Base-by-base conservation (phyloP, 1,140 invertebrate species). In the Ooceraea biroi region DNA sequence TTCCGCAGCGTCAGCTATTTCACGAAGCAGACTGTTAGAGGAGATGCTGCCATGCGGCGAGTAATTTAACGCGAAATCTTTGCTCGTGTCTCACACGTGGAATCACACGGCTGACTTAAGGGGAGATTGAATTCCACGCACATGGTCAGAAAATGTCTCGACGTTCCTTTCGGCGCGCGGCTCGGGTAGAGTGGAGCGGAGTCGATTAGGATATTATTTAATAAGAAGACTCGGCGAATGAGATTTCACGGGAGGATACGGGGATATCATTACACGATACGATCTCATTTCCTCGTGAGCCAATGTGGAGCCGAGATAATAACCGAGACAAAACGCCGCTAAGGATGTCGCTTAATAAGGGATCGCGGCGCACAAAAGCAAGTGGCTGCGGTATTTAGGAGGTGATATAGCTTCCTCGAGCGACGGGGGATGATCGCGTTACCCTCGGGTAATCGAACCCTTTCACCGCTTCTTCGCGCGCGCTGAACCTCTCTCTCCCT, bases 391-490 rank as follows among this genome's bases (percentile, higher is more conserved):
- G n/a, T 22, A 57, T 87, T 82, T 76, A 36, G 52, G 14, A 82
- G 69, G 48, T n/a, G 82, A 85, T 85, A 85, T 66, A 88, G 52
- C 76, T 90, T 90, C 36, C 44, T 19, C 44, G 50, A 76, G 69
- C 65, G 88, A 90, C 44, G 25, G 7, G 57, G 44, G 80, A 86
- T 91, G 90, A 92, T 94, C 91, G 82, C 80, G 86, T 93, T 92
- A 91, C 82, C 84, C 85, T 77, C 86, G 85, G 88, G 90, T 92
- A 93, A 93, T 93, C 90, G 91, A 92, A 86, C 90, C 86, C 84
- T 85, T 88, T 61, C 60, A 50, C 58, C 48, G 41, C 19, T 55
- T 80, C 78, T n/a, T 85, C 77, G 30, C 27, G 52, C 11, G 3
- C 27, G 12, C 14, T 48, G 36, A 22, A n/a, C n/a, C 10, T 69